A percentile compares a stretch with the other conserved stretches of the same genome.
Evolutionary conservation across 2,888 invertebrate genomes (phyloP).

Genomic region (Himalopsyche tibetana): DNA sequence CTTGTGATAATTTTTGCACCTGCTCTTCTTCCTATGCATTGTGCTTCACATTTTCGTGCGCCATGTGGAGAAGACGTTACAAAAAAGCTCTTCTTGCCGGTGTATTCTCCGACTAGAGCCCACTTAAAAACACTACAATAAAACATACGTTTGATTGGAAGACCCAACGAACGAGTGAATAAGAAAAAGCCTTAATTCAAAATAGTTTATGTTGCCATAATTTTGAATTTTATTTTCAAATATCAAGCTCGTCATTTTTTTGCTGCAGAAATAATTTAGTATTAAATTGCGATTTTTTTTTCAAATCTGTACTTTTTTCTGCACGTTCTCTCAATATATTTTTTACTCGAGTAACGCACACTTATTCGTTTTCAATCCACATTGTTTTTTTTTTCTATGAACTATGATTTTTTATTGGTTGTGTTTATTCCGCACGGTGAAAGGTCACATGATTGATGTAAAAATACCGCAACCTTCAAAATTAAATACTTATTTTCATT

Average conservation of each 20-base stretch:
- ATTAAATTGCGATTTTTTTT: too few relatives aligned
- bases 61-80: slow-evolving; percentile 60
- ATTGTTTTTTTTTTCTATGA: slow-evolving; percentile 18
- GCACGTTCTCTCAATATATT: too few relatives aligned
- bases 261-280: too few relatives aligned
- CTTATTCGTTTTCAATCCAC: not conserved
- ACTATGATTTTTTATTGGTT: not conserved
- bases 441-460: slow-evolving; percentile 34
- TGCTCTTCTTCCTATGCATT: slow-evolving; percentile 45
- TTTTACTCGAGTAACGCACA: too few relatives aligned
- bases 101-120: not conserved
- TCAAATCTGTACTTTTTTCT: too few relatives aligned
- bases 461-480: slow-evolving; percentile 42
- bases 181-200: not conserved
- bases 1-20: slow-evolving; percentile 48
- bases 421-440: not conserved
- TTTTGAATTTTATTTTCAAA: not conserved
- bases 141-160: not conserved
- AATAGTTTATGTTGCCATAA: not conserved
- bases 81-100: not conserved
- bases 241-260: too few relatives aligned
- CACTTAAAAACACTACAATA: not conserved
- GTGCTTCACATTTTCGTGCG: slow-evolving; percentile 33
- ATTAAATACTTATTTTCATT: slow-evolving; percentile 24
- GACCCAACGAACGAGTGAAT: not conserved